Percentiles rank a stretch among this genome's conserved stretches.
phyloP scores from a whole-genome alignment of 2,888 invertebrate species.

The Taenaris catops region DNA sequence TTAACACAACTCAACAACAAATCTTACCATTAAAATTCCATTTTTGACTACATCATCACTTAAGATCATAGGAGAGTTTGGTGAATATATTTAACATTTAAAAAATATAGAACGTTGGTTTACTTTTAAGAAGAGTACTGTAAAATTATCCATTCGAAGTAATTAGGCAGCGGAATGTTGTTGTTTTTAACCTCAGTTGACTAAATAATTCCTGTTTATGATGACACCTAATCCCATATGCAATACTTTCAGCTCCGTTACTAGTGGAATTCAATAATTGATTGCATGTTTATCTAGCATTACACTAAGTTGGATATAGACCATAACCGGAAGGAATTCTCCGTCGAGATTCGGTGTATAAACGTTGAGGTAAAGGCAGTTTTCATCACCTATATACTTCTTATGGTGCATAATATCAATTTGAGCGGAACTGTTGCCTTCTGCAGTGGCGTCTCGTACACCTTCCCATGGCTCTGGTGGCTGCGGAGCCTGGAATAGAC shows the following conservation, averaged over 20 bases:
- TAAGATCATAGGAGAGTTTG: no score
- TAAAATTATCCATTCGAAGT: constrained; percentile 20
- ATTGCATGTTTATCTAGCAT: no score
- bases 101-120: no score
- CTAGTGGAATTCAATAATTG: no score
- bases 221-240: constrained; percentile 78
- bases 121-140: no score
- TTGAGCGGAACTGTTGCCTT: constrained; percentile 82
- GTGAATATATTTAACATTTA: no score
- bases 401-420: constrained; percentile 56
- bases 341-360: constrained; percentile 80
- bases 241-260: constrained; percentile 73
- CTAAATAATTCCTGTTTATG: constrained; percentile 79
- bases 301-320: constrained; percentile 80
- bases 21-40: no score
- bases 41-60: no score
- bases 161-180: constrained; percentile 58
- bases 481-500: constrained; percentile 75
- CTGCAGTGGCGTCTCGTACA: constrained; percentile 80
- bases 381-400: constrained; percentile 77
- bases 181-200: constrained; percentile 75
- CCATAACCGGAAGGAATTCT: constrained; percentile 75
- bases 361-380: constrained; percentile 85
- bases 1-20: no score
- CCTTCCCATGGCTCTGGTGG: constrained; percentile 79